A percentile compares a stretch with the other conserved stretches of the same genome.
Conservation (phyloP, 2,888 invertebrate genomes). For the Oxytorus armatus region DNA sequence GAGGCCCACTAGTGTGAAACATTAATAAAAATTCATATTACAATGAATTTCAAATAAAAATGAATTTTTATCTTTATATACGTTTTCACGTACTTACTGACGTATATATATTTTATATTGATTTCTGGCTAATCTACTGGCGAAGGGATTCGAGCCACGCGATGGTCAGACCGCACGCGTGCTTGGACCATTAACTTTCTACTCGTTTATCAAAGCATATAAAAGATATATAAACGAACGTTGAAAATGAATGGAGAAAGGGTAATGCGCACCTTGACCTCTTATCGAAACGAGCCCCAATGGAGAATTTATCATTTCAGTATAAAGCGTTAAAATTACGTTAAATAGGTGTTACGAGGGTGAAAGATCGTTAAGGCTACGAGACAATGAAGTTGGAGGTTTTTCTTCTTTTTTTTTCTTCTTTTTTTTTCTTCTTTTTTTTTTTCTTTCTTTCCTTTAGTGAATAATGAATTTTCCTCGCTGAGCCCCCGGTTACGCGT, state of each 20-base stretch:
- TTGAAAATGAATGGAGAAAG: not conserved
- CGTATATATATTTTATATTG: constrained; percentile 7
- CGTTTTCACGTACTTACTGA: not conserved
- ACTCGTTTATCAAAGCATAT: too few species aligned
- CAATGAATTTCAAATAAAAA: not conserved
- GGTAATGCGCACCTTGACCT: constrained; percentile 28
- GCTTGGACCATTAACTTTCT: constrained; percentile 32
- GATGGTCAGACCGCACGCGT: constrained; percentile 42
- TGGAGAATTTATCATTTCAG: constrained; percentile 30
- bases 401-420: not conserved
- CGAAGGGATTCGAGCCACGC: constrained; percentile 45
- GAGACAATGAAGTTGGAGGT: constrained; percentile 15
- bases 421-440: not conserved
- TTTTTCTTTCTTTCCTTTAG: constrained; percentile 16
- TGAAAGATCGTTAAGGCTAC: not conserved
- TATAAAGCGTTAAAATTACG: constrained; percentile 1
- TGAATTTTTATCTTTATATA: not conserved
- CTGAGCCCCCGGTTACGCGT: constrained; percentile 20
- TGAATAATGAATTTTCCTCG: constrained; percentile 58
- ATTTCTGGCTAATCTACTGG: constrained; percentile 35
- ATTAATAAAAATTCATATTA: too few species aligned
- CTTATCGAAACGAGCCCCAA: constrained; percentile 3
- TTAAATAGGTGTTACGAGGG: not conserved
- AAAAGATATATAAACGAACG: too few species aligned
- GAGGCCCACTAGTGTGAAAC: too few species aligned